These are phyloP conservation scores for Odontesthes bonariensis DNA, from an alignment of 2,113 vertebrate species.

Conservation along the genomic window DNA sequence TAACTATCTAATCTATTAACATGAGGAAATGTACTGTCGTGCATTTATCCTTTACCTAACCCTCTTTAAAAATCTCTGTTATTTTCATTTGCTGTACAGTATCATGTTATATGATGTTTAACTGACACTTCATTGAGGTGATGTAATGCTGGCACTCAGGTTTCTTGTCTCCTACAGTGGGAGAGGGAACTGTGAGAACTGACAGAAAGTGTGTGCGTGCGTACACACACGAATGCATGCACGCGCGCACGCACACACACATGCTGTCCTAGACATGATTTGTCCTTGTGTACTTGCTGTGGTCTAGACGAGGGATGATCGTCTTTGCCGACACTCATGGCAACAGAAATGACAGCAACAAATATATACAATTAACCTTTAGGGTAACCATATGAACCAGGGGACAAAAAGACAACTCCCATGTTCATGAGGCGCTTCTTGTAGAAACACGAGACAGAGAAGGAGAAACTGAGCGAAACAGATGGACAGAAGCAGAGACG, in stretches of 20 bases:
- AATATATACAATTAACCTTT: conserved; percentile 2
- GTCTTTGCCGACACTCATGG: conserved; percentile 66
- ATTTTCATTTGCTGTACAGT: conserved; percentile 61
- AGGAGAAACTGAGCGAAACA: background rate
- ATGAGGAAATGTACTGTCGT: conserved; percentile 32
- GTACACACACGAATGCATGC: background rate
- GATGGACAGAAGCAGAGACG: conserved; percentile 11
- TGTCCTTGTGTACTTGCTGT: conserved; percentile 62
- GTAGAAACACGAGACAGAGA: background rate
- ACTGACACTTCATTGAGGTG: conserved; percentile 68
- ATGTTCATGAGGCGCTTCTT: background rate
- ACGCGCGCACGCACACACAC: conserved; percentile 16
- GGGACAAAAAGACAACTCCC: conserved; percentile 11
- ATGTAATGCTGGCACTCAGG: conserved; percentile 68
- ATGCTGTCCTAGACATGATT: conserved; percentile 61
- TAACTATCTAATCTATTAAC: conserved; percentile 35
- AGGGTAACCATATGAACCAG: background rate
- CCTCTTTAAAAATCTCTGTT: conserved; percentile 49
- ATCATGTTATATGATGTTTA: conserved; percentile 66
- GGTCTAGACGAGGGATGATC: conserved; percentile 66
- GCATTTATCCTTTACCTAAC: conserved; percentile 25
- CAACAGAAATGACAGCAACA: conserved; percentile 64
- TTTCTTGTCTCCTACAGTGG: conserved; percentile 54
- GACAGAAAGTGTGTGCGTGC: background rate
- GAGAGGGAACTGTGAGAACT: conserved; percentile 54